Percentiles rank a stretch among this genome's conserved stretches.
phyloP scores from a whole-genome alignment of 2,113 vertebrate genomes.

The Etheostoma spectabile region DNA sequence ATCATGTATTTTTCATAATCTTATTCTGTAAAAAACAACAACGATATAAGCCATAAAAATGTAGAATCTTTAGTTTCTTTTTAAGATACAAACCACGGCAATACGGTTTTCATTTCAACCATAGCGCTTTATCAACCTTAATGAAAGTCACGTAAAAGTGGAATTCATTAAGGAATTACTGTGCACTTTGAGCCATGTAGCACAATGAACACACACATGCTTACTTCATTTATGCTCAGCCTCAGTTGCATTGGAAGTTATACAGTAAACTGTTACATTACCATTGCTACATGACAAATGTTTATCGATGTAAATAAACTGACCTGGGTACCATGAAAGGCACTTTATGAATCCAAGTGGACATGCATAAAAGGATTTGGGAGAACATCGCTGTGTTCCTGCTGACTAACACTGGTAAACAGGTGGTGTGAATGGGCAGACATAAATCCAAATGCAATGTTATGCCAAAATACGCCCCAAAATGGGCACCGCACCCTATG shows the following conservation, averaged over 20 bases:
- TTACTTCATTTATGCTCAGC: background rate
- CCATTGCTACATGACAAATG: background rate
- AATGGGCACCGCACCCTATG: background rate
- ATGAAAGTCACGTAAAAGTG: background rate
- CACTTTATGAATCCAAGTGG: no score
- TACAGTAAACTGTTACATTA: background rate
- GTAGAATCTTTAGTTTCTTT: no score
- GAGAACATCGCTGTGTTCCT: background rate
- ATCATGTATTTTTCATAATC: no score
- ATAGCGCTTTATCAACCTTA: no score
- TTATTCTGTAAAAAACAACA: no score
- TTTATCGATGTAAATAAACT: background rate
- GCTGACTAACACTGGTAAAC: background rate
- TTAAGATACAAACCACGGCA: background rate
- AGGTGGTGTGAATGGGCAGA: background rate
- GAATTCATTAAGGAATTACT: background rate
- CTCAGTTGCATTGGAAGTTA: background rate
- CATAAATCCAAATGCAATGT: background rate
- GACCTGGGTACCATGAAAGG: no score
- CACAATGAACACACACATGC: constrained; percentile 1
- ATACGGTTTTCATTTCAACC: background rate
- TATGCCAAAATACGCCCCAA: background rate
- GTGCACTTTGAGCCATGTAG: background rate
- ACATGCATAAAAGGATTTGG: background rate
- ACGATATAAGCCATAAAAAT: no score